Percentiles rank a stretch among this genome's conserved stretches.
Evolutionary conservation across 2,113 vertebrate species (phyloP).

Genomic region (Falco punctatus): DNA sequence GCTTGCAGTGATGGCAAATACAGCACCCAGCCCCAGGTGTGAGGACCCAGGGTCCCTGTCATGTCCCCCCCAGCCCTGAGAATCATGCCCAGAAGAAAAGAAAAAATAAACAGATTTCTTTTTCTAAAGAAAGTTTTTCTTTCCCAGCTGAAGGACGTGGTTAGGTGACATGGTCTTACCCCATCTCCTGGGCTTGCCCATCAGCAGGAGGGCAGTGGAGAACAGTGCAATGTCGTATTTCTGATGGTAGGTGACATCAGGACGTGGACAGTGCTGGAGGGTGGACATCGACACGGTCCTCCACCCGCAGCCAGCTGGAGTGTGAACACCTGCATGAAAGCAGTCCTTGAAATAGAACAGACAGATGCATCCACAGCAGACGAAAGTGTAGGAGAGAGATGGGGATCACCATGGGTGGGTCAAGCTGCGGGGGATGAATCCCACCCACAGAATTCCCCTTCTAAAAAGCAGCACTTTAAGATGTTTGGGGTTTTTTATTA

Average conservation of each 20-base stretch:
- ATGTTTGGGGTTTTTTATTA: neutral
- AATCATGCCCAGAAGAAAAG: neutral
- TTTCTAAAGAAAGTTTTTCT: neutral
- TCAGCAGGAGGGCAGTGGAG: neutral
- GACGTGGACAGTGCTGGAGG: neutral
- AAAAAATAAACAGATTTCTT: neutral
- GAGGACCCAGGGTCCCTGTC: rapidly evolving
- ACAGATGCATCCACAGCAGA: too few species aligned
- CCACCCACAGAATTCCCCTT: neutral
- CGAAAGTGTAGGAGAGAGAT: neutral
- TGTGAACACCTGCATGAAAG: neutral
- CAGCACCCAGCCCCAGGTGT: neutral
- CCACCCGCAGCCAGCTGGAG: neutral
- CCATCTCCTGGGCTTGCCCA: neutral
- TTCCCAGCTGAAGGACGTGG: neutral
- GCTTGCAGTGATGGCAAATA: neutral
- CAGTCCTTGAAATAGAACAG: neutral
- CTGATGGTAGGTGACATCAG: neutral
- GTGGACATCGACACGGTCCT: too few species aligned
- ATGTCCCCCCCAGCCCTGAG: neutral
- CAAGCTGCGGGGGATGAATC: neutral
- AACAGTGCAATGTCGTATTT: rapidly evolving
- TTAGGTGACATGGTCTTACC: neutral
- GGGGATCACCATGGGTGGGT: neutral
- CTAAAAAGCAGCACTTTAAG: neutral